Conservation (phyloP, 2,113 vertebrate genomes). For the Numida meleagris region DNA sequence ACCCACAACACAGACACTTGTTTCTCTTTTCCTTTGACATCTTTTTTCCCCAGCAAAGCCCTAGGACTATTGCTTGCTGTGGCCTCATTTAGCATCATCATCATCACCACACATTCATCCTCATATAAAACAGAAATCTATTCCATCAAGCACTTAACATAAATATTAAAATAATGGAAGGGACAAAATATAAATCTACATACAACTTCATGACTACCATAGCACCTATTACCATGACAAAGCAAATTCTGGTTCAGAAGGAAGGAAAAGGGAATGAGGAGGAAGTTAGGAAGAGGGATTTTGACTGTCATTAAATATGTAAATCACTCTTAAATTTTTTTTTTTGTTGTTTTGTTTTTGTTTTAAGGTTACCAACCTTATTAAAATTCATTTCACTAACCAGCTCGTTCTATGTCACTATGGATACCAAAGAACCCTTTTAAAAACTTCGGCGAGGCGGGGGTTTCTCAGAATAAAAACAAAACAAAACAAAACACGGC, state of each 20-base stretch:
- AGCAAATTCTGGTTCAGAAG: conserved; percentile 79
- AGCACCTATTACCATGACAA: conserved; percentile 82
- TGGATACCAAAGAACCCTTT: conserved; percentile 78
- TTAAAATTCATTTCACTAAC: conserved; percentile 81
- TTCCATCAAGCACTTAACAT: conserved; percentile 80
- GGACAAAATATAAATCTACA: conserved; percentile 78
- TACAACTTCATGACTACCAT: conserved; percentile 80
- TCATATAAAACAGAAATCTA: conserved; percentile 77
- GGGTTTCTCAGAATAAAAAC: conserved; percentile 51
- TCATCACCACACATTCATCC: conserved; percentile 58
- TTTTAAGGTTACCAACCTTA: conserved; percentile 76
- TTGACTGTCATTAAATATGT: conserved; percentile 81
- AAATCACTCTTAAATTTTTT: conserved; percentile 69
- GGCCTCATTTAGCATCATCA: conserved; percentile 51
- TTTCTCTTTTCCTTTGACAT: conserved; percentile 1
- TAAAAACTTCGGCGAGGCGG: conserved; percentile 44
- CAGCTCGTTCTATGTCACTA: conserved; percentile 78
- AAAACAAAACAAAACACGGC: conserved; percentile 47
- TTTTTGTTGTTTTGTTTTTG: conserved; percentile 15
- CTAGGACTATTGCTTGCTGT: conserved; percentile 65
- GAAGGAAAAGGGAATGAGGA: conserved; percentile 77
- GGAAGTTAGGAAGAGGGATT: conserved; percentile 75
- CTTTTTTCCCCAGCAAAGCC: conserved; percentile 51
- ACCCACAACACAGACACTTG: conserved; percentile 55
- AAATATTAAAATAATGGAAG: conserved; percentile 84